Evolutionary conservation across 2,113 vertebrate species (phyloP).

Genomic region (Bos javanicus): DNA sequence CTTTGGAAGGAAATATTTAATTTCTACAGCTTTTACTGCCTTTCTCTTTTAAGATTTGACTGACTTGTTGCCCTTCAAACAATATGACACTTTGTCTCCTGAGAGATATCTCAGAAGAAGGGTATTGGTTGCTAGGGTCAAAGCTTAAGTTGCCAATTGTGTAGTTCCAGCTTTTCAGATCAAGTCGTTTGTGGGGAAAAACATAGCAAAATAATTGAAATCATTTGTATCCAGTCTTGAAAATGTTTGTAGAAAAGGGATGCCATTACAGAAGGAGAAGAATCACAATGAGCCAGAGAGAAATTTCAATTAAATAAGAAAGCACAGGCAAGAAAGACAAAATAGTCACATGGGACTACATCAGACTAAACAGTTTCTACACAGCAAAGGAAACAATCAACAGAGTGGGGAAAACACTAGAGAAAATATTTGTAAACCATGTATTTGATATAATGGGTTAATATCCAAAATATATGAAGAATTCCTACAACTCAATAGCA

Average conservation of each 20-base stretch:
- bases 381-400: not conserved
- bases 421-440: not conserved
- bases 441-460: not conserved
- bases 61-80: not conserved
- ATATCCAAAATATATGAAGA: not conserved
- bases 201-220: not conserved
- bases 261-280: not conserved
- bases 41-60: not conserved
- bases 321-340: not conserved
- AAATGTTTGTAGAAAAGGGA: not conserved
- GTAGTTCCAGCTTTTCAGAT: not conserved
- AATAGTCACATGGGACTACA: not conserved
- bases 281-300: not conserved
- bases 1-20: not conserved
- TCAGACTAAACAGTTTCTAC: not conserved
- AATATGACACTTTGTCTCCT: not conserved
- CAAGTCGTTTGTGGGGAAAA: not conserved
- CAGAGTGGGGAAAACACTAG: not conserved
- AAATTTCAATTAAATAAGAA: constrained; percentile 17
- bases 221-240: not conserved
- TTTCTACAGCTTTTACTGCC: constrained; percentile 3
- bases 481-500: not conserved
- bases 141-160: constrained; percentile 16
- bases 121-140: not conserved
- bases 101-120: not conserved